Percentiles rank a stretch among this genome's conserved stretches.
phyloP scores from a whole-genome alignment of 2,888 invertebrate species.

The Scaptomyza tumidula region DNA sequence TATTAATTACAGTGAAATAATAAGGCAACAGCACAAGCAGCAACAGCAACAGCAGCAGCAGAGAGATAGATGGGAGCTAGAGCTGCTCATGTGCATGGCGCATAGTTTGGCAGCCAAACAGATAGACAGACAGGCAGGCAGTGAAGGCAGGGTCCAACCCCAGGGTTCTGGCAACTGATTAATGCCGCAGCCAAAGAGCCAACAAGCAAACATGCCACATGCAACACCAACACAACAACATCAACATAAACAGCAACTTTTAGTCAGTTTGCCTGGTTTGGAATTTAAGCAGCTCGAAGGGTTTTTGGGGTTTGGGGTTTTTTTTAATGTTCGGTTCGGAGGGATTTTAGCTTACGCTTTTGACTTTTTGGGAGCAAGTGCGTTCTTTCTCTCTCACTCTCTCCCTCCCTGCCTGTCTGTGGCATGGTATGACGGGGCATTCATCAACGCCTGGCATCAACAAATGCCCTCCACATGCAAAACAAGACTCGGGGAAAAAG shows the following conservation, averaged over 20 bases:
- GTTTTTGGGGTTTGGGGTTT: constrained; percentile 33
- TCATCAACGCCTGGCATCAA: constrained; percentile 68
- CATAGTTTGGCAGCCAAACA: constrained; percentile 55
- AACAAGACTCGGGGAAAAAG: constrained; percentile 38
- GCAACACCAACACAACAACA: constrained; percentile 41
- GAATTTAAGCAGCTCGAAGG: constrained; percentile 54
- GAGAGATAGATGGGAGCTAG: constrained; percentile 53
- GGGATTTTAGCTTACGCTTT: constrained; percentile 20
- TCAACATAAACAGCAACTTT: constrained; percentile 45
- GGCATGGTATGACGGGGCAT: constrained; percentile 42
- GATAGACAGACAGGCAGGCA: constrained; percentile 24
- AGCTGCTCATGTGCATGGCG: constrained; percentile 48
- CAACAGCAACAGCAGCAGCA: constrained; percentile 10
- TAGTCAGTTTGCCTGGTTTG: constrained; percentile 45
- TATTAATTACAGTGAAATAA: constrained; percentile 83
- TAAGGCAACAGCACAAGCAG: constrained; percentile 58
- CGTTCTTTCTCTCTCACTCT: constrained; percentile 29
- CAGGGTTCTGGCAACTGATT: constrained; percentile 27
- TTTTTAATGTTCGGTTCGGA: constrained; percentile 10
- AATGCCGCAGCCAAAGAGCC: constrained; percentile 57
- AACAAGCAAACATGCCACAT: constrained; percentile 76
- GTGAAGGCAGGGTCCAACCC: constrained; percentile 4
- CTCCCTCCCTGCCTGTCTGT: neutral
- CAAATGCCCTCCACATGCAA: constrained; percentile 64
- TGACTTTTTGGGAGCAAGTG: constrained; percentile 44